Evolutionary conservation across 2,888 invertebrate species (phyloP), one percentile per base, ranked within the genome.

Genomic region (Schizotus pectinicornis): DNA sequence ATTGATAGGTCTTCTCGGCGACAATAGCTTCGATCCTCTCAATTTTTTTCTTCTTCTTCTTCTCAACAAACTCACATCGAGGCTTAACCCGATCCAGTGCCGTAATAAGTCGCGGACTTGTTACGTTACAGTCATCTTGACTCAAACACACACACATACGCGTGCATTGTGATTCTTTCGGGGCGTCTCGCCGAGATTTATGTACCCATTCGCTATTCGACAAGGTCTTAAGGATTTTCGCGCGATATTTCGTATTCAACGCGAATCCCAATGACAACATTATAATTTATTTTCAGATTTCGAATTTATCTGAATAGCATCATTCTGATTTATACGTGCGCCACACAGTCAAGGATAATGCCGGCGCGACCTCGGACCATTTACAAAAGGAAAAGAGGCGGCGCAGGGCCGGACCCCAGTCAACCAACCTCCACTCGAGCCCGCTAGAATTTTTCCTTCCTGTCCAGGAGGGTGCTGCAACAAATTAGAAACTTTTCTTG

Each of bases 201-300:
- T 64, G 67, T 61, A 43, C 43, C 48, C 63, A 67, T 67, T 67
- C 65, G 68, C 64, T 63, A 72, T 74, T 74, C 73, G 74, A 74
- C 73, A 73, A 73, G 69, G 73, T 68, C 73, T 74, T 73, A 72
- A 71, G 72, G 72, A 69, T 67, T 70, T 70, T 63, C 57, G 60
- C 63, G 64, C 63, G 56, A 65, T 67, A 69, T 68, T 71, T 72
- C 65, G 72, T 68, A 71, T 72, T 72, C 70, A 63, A 63, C 58
- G 67, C 68, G 68, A 65, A 66, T 64, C 67, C 56, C 69, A 70
- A 69, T 70, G 72, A 71, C 72, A 71, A 72, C 69, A 69, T 69
- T 67, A 69, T 73, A 72, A 74, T 74, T 72, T 74, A 73, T 74
- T 64, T 41, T 67, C 67, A 71, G 72, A 68, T 72, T 72, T 74